Base-by-base conservation (phyloP, 2,888 invertebrate genomes). In the Drosophila longiperda region DNA sequence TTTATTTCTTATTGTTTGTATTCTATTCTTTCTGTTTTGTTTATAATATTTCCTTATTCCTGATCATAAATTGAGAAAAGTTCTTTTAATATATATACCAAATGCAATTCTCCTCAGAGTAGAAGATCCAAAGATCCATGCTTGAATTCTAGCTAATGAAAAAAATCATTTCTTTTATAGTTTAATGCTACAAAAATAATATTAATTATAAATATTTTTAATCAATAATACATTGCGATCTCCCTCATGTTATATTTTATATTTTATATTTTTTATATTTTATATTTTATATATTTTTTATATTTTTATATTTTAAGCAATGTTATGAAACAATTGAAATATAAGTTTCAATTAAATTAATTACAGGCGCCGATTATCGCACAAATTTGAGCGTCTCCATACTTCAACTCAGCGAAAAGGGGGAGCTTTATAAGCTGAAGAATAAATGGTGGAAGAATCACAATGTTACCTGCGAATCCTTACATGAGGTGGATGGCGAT, bases 361-460 rank as follows among this genome's bases (percentile, higher is more conserved):
- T 73, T 93, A 26, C 87, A 97, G 97, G 95, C 91, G 96, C 96
- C 0, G 96, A 95, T 0, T 97, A 96, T 89, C 94, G 97, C 32
- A 96, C 96, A 0, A 94, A 95, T 32, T 96, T 99, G 34, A 98
- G 97, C 87, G 96, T 96, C 71, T 97, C 97, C 0, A 97, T 99
- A 49, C 93, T 99, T 26, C 96, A 96, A 93, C 94, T 99, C 76
- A 98, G 99, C 92, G 99, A 99, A 93, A 96, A 96, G 78, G 98
- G 98, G 0, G 95, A 95, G 80, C 94, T 99, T 48, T 96, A 95
- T 55, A 95, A 95, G 70, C 93, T 99, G 60, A 98, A 98, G 93
- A 95, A 96, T 63, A 96, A 96, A 90, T 99, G 99, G 99, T 99
- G 99, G 99, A 95, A 96, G 88, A 94, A 95, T 90, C 94, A 94